Evolutionary conservation across 2,888 invertebrate genomes (phyloP), one percentile per base, ranked within the genome.

Genomic region (Chaitophorus viminalis): DNA sequence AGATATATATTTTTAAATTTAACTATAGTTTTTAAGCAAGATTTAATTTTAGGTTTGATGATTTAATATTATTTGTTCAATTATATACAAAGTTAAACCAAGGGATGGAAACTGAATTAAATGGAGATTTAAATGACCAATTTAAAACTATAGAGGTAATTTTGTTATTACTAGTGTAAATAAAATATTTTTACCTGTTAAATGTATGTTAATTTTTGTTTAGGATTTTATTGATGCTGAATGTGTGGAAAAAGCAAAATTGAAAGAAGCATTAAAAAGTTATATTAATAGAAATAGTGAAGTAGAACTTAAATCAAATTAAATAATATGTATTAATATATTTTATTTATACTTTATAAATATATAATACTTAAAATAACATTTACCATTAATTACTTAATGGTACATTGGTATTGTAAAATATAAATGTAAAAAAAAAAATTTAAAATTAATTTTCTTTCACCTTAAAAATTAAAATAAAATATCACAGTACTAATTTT

Each of bases 201-300:
- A 54, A 29, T 70, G 5, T 33, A n/a, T 33, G 17, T 31, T 14
- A 33, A 65, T 65, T 25, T 74, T 60, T 81, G 29, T 81, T 87
- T 25, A 87, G 87, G 81, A 87, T 81, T 87, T 87, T 14, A 87
- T 87, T 46, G 81, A 72, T 60, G 31, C 18, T 65, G 79, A 87
- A 65, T 87, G 87, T 74, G n/a, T 25, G 60, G 87, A 87, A 60
- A 75, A 87, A 87, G n/a, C 29, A 39, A 31, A 31, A 11, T 5
- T 87, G 11, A 46, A 81, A 65, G 87, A 72, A 74, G 74, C 79
- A 31, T 87, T 87, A 68, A 81, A 81, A 60, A 65, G 74, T 65
- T 87, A 65, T 65, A 81, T 33, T n/a, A 81, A 72, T 46, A 87
- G 70, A 18, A 79, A 87, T 74, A 87, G 31, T 87, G 72, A 81